Evolutionary conservation across 2,888 invertebrate genomes (phyloP).

Genomic region (Hypena proboscidalis): DNA sequence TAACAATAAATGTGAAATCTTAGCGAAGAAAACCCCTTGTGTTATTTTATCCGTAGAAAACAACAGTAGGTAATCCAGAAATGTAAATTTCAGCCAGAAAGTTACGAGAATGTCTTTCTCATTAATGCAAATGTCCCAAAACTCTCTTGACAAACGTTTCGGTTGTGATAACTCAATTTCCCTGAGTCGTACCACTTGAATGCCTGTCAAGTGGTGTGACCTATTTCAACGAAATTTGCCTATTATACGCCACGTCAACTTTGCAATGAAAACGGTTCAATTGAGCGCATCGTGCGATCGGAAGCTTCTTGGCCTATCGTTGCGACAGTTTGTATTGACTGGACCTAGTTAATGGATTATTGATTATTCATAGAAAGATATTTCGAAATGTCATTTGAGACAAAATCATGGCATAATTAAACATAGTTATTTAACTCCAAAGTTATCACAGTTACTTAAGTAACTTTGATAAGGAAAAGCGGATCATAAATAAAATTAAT

Average conservation of each 20-base stretch:
- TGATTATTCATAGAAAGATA: too few species aligned
- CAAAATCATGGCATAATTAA: too few species aligned
- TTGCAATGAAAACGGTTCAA: slow-evolving; percentile 37
- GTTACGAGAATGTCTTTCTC: slow-evolving; percentile 15
- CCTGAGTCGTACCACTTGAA: slow-evolving; percentile 34
- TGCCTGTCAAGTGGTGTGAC: slow-evolving; percentile 43
- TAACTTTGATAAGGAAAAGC: too few species aligned
- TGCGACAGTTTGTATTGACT: not conserved
- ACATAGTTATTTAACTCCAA: too few species aligned
- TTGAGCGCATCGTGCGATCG: slow-evolving; percentile 38
- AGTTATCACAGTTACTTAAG: too few species aligned
- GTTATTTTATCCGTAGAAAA: too few species aligned
- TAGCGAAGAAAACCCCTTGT: too few species aligned
- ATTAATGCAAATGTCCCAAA: slow-evolving; percentile 33
- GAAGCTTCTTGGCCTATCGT: slow-evolving; percentile 5
- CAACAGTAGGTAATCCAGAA: too few species aligned
- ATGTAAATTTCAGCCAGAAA: slow-evolving; percentile 17
- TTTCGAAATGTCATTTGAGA: too few species aligned
- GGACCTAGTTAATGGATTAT: slow-evolving; percentile 7
- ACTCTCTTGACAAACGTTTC: slow-evolving; percentile 36
- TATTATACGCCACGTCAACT: slow-evolving; percentile 40
- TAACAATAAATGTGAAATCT: too few species aligned
- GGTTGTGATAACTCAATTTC: slow-evolving; percentile 44
- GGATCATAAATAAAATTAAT: too few species aligned
- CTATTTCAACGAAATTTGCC: slow-evolving; percentile 42